Evolutionary conservation across 2,888 invertebrate genomes (phyloP), one percentile per base, ranked within the genome.

Genomic region (Malthinus flaveolus): DNA sequence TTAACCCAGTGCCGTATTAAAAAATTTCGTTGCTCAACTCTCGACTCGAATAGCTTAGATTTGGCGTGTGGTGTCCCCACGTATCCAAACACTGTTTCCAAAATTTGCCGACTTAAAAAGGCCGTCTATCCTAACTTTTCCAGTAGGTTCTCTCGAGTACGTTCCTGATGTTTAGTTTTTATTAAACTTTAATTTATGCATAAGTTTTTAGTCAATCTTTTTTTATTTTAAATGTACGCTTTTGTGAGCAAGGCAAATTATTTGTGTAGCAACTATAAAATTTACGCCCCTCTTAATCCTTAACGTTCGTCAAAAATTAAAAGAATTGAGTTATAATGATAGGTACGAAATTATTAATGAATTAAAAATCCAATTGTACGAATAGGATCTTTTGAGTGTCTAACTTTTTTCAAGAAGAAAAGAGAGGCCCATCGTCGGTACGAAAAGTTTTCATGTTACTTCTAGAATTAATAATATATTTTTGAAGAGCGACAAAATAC

Each of bases 1-100:
- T 61, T 48, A 54, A 50, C 47, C 23, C 71, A 71, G 73, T 63
- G 55, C 55, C 67, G 73, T 60, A 68, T 58, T 66, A 48, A 42
- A 52, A 52, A 32, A 32, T 23, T 23, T 23, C 5, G 5, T 23
- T 23, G 5, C 5, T 23, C 2, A 23, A 23, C 3, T 23, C 5
- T 3, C 23, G 5, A 23, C 23, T 3, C 23, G 2, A 23, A 23
- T 23, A 5, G 5, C 3, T 23, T 23, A 5, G 23, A 23, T 23
- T 23, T 23, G 5, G 5, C 23, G 23, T 23, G 5, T 23, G 23
- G 23, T 2, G 23, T 23, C 23, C 23, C 3, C 23, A 5, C 23
- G 23, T 5, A 23, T 5, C 23, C 23, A 2, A 23, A 23, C 5
- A 23, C 3, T 23, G 23, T 23, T 23, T 23, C 23, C 23, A 3